Percentiles rank a stretch among this genome's conserved stretches.
Evolutionary conservation across 2,797 vertebrate genomes (phyloP).

Genomic region (Columba guinea): DNA sequence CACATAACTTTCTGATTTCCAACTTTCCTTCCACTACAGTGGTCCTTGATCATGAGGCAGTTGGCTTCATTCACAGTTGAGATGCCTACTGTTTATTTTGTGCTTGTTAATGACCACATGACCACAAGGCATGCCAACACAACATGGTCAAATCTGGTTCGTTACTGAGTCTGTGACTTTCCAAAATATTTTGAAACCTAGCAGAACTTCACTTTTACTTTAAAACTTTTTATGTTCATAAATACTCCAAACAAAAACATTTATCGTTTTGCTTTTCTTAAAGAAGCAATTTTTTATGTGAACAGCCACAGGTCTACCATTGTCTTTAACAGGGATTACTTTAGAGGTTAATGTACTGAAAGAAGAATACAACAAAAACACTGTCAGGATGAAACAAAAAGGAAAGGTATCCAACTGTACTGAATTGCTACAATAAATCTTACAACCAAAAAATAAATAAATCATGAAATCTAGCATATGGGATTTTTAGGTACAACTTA

Average conservation of each 20-base stretch:
- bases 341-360: background rate
- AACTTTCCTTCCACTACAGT: background rate
- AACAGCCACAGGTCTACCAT: background rate
- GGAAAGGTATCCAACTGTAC: background rate
- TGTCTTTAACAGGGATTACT: constrained; percentile 12
- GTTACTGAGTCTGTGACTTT: background rate
- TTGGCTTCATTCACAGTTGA: background rate
- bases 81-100: background rate
- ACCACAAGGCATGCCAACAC: background rate
- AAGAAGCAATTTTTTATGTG: background rate
- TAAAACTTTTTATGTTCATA: background rate
- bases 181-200: background rate
- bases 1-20: background rate
- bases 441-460: constrained; percentile 34
- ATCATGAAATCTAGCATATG: background rate
- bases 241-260: background rate
- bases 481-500: constrained; percentile 8
- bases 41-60: background rate
- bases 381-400: background rate
- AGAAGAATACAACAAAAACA: background rate
- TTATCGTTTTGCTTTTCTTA: background rate
- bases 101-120: background rate
- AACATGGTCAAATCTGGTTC: background rate
- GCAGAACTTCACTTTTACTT: background rate
- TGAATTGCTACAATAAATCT: constrained; percentile 36